Base-by-base conservation (phyloP, 1,140 invertebrate genomes). In the Sminthurinus signatus region DNA sequence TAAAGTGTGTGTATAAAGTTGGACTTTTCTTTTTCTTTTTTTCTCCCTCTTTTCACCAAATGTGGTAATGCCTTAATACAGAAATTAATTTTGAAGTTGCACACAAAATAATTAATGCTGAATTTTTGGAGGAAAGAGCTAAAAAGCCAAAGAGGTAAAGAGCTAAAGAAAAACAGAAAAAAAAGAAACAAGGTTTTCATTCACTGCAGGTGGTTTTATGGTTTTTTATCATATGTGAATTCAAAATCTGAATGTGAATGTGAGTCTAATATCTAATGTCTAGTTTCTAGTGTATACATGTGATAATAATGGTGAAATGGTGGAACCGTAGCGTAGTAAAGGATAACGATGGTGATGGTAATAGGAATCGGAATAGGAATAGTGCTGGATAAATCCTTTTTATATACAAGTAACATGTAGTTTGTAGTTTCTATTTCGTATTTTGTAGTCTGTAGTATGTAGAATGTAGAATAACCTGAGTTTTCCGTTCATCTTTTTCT, bases 151-250 rank as follows among this genome's bases (percentile, higher is more conserved):
- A n/a, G n/a, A n/a, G n/a, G n/a, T n/a, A n/a, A n/a, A n/a, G n/a
- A n/a, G n/a, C n/a, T n/a, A n/a, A n/a, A n/a, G n/a, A n/a, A n/a
- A n/a, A n/a, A n/a, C n/a, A n/a, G n/a, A n/a, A n/a, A n/a, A n/a
- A n/a, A n/a, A 43, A 64, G 58, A 64, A 64, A 64, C 54, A 64
- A 58, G 44, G 62, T 56, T 64, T 64, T 64, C 61, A 63, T 64
- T 54, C 62, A 23, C 62, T 64, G 62, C 62, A 64, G 62, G 62
- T 64, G 62, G 62, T 52, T 5, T n/a, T n/a, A n/a, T n/a, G n/a
- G n/a, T n/a, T n/a, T n/a, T n/a, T n/a, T n/a, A n/a, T n/a, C n/a
- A n/a, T n/a, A n/a, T n/a, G n/a, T n/a, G n/a, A n/a, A n/a, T n/a
- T n/a, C n/a, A n/a, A n/a, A n/a, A n/a, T n/a, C n/a, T n/a, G n/a